Evolutionary conservation across 2,113 vertebrate species (phyloP), one percentile per base, ranked within the genome.

Genomic region (Cyprinodon variegatus): DNA sequence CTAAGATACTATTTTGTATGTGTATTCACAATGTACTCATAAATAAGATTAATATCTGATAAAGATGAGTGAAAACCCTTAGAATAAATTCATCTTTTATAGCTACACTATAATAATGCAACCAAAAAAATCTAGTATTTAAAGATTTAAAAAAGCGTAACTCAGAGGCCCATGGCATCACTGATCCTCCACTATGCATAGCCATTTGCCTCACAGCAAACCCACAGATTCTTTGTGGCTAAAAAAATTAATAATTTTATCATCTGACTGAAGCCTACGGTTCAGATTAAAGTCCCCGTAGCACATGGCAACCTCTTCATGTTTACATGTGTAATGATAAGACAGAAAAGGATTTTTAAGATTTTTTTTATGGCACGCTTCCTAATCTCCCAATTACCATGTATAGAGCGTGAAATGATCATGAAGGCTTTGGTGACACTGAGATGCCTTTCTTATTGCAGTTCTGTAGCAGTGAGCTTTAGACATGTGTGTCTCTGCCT

Each of bases 1-100:
- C 8, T 65, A 38, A 15, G 48, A 40, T 53, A 29, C 48, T 4
- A 10, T 64, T 77, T 45, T 38, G 45, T 53, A 46, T 60, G 38
- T 68, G 20, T 62, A 61, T 75, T 8, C 39, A 39, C 60, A 65
- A 29, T 29, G 29, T 71, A 46, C 61, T 36, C 15, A 37, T 3
- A 29, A 15, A 68, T 39, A 62, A 68, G 71, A 65, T 50, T 65
- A 14, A 67, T 14, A 29, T 73, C 4, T 45, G 65, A 29, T 29
- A 36, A 36, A 36, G 60, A 4, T 3, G 29, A 29, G 29, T 29
- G 7, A 37, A 36, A 11, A 61, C 10, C 45, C 11, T 46, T 46
- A 46, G 13, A 46, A 2, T 41, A 45, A 4, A 14, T 15, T 15
- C 2, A 48, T 48, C 46, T 48, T 14, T 15, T 48, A 14, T 48